Conservation (phyloP, 2,113 vertebrate species). For the Pica pica region DNA sequence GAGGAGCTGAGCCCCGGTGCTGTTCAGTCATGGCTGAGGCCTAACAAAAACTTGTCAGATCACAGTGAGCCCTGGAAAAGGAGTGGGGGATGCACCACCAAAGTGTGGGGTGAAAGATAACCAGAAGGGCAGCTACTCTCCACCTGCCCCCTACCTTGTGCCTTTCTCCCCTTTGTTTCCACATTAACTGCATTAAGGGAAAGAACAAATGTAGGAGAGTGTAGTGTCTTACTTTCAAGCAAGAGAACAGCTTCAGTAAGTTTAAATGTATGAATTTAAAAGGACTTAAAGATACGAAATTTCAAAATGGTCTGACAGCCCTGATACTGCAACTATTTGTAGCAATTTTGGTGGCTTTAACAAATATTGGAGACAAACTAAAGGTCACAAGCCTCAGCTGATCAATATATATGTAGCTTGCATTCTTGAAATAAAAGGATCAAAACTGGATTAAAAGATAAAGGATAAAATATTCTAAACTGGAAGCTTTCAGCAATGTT, state of each 20-base stretch:
- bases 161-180: not conserved
- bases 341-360: not conserved
- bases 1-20: not conserved
- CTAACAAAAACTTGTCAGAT: not conserved
- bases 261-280: not conserved
- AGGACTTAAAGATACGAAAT: not conserved
- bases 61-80: rapidly evolving
- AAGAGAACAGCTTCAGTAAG: not conserved
- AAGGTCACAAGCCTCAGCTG: not conserved
- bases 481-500: not conserved
- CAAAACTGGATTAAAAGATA: not conserved
- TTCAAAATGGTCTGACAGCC: not conserved
- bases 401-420: not conserved
- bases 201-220: not conserved
- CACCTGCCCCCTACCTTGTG: not conserved
- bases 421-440: not conserved
- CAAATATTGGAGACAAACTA: not conserved
- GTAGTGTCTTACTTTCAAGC: not conserved
- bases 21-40: not conserved
- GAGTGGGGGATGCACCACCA: no score
- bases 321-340: not conserved
- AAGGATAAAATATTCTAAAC: not conserved
- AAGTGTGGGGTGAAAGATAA: not conserved
- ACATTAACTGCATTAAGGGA: not conserved
- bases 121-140: not conserved